Conservation (phyloP, 2,797 vertebrate genomes). For the Pseudochirops corinnae region DNA sequence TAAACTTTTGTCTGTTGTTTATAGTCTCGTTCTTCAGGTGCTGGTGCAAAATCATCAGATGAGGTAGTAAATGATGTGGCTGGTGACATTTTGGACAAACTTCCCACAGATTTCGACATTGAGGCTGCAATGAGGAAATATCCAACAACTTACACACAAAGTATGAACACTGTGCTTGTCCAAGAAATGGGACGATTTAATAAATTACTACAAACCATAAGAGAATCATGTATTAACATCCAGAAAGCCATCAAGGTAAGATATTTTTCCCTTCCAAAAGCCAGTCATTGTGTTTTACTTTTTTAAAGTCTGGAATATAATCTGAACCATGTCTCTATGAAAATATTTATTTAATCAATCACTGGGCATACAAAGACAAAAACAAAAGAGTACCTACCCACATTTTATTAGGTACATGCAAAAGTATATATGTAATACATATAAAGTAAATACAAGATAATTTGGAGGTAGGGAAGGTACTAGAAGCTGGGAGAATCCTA, state of each 20-base stretch:
- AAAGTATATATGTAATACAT: neutral
- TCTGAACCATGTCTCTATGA: neutral
- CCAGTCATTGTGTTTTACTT: neutral
- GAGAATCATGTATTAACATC: slow-evolving; percentile 90
- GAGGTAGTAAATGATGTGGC: slow-evolving; percentile 92
- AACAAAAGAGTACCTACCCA: neutral
- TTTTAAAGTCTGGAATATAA: neutral
- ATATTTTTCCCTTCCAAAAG: neutral
- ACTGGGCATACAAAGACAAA: neutral
- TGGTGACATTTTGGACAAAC: slow-evolving; percentile 91
- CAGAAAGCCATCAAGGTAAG: slow-evolving; percentile 94
- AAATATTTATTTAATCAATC: neutral
- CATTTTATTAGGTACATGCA: neutral
- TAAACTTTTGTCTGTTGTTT: slow-evolving; percentile 21
- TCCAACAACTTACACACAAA: slow-evolving; percentile 92
- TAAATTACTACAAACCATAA: slow-evolving; percentile 88
- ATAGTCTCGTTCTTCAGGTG: slow-evolving; percentile 89
- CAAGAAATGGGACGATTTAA: slow-evolving; percentile 97
- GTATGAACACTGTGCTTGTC: slow-evolving; percentile 95
- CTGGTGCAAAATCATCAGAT: slow-evolving; percentile 89
- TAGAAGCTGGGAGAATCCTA: neutral
- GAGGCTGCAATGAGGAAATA: slow-evolving; percentile 90
- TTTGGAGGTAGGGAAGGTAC: neutral
- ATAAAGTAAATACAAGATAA: neutral
- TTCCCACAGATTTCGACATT: slow-evolving; percentile 90